phyloP scores from a whole-genome alignment of 1,140 invertebrate species.

The Drosophila rufa region DNA sequence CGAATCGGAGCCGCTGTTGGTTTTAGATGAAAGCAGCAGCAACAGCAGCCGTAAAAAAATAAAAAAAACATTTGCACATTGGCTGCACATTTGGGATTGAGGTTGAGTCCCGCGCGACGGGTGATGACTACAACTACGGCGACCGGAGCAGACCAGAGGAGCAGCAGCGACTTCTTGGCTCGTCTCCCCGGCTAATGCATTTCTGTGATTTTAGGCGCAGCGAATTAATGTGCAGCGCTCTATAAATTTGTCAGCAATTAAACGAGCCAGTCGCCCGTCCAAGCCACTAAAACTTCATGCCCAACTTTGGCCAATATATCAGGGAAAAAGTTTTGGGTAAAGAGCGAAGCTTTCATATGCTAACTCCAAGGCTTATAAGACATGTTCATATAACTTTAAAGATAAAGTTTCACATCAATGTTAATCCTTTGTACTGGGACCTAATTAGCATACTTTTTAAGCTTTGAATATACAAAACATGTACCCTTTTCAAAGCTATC shows the following conservation, averaged over 20 bases:
- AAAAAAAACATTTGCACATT: constrained; percentile 61
- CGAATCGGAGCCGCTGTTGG: constrained; percentile 51
- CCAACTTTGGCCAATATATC: constrained; percentile 19
- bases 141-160: constrained; percentile 9
- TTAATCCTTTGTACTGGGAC: too few relatives aligned
- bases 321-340: not conserved
- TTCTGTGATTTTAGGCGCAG: constrained; percentile 81
- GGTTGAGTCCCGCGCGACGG: constrained; percentile 59
- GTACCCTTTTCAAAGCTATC: not conserved
- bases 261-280: constrained; percentile 61
- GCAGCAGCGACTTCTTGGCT: constrained; percentile 9
- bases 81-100: constrained; percentile 77
- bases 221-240: constrained; percentile 82
- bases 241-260: constrained; percentile 85
- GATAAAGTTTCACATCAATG: not conserved
- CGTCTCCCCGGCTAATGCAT: constrained; percentile 68
- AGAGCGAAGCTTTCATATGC: not conserved
- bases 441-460: not conserved
- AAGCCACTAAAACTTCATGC: constrained; percentile 27
- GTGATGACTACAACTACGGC: constrained; percentile 25
- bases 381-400: not conserved
- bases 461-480: not conserved
- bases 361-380: not conserved
- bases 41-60: constrained; percentile 33
- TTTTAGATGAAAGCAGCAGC: constrained; percentile 62